Evolutionary conservation across 2,113 vertebrate genomes (phyloP), one percentile per base, ranked within the genome.

Genomic region (Sinocyclocheilus grahami): DNA sequence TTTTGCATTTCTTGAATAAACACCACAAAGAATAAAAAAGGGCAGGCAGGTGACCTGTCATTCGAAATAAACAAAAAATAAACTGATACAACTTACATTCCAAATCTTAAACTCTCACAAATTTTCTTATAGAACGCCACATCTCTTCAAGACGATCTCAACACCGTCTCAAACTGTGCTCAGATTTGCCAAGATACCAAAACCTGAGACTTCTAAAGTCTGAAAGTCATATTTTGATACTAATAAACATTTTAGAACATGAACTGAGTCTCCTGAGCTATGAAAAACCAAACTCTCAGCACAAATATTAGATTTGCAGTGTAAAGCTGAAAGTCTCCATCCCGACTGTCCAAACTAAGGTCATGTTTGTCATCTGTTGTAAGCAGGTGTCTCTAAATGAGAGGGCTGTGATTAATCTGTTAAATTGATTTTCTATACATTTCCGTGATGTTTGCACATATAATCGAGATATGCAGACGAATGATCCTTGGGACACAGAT

Each of bases 401-500:
- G 16, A 60, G 20, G 11, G 37, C 11, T 39, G 20, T 8, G 55
- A 62, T 60, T 33, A 78, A 78, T 78, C 76, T 20, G 14, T 12
- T 55, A 4, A 60, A 79, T 62, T n/a, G 55, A 60, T 79, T 79
- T 79, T 8, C 77, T 79, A 30, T n/a, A 79, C 1, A 5, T 62
- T 39, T 48, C 39, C 5, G n/a, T 48, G 42, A 75, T 12, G 4
- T 72, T 39, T 72, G 9, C 69, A 72, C 69, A 22, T 42, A 42
- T 22, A 39, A 72, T 39, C 33, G 18, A 72, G 33, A 72, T 11
- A 42, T 60, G 20, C 77, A 60, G 48, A 53, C 2, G 48, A 77
- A 77, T 30, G 48, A 53, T 51, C 75, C 39, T 27, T 18, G 72
- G 13, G 65, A 69, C 65, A 69, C 69, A 72, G 72, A 75, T 42